Conservation (phyloP, 2,797 vertebrate species). For the Gephyroberyx darwinii region DNA sequence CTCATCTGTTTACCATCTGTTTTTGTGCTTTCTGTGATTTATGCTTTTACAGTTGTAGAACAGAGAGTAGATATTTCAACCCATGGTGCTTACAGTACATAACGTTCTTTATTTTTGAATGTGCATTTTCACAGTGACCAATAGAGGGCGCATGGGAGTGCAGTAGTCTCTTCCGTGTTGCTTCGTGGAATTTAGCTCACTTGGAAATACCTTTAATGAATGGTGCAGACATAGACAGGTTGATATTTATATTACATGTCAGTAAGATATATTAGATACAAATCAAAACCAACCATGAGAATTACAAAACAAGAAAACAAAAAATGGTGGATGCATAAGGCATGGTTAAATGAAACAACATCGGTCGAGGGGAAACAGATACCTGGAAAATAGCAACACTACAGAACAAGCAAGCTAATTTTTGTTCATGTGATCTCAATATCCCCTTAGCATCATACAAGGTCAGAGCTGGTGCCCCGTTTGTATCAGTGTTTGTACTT, state of each 20-base stretch:
- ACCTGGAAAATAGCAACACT: neutral
- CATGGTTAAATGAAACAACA: constrained; percentile 25
- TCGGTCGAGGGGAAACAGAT: neutral
- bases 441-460: constrained; percentile 21
- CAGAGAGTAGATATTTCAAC: too few species aligned
- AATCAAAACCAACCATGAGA: neutral
- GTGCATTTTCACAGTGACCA: neutral
- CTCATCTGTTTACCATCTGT: neutral
- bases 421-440: constrained; percentile 23
- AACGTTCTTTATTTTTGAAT: too few species aligned
- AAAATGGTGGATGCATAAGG: neutral
- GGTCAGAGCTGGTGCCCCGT: constrained; percentile 34
- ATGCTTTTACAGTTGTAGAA: neutral
- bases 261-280: neutral
- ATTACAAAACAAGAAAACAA: constrained; percentile 9
- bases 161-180: neutral
- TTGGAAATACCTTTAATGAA: neutral
- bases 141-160: neutral
- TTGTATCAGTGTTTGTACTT: constrained; percentile 30
- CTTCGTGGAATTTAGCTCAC: neutral
- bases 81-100: too few species aligned
- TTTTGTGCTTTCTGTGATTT: constrained; percentile 4
- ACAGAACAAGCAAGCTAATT: constrained; percentile 3
- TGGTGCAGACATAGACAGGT: neutral
- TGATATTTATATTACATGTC: constrained; percentile 11